A percentile compares a stretch with the other conserved stretches of the same genome.
These are phyloP conservation scores for Myotis davidii DNA, from an alignment of 2,113 vertebrate genomes.

Conservation along the genomic window DNA sequence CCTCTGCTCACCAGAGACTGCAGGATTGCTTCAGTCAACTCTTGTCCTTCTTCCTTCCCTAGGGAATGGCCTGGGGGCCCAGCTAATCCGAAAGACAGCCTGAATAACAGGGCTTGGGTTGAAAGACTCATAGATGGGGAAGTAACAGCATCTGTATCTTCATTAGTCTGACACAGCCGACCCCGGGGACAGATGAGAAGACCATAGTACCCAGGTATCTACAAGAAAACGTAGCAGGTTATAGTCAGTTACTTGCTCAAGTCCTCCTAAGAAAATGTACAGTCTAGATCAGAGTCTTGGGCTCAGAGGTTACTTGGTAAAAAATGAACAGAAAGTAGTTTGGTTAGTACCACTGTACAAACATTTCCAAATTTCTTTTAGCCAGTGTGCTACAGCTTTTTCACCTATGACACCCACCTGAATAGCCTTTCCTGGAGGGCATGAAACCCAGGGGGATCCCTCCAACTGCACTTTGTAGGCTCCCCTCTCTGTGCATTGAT, in stretches of 20 bases:
- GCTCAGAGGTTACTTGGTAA: neutral
- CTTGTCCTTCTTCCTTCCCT: neutral
- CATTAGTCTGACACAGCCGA: conserved; percentile 81
- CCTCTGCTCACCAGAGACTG: conserved; percentile 60
- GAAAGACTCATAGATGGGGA: neutral
- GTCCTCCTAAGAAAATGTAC: neutral
- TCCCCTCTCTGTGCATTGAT: conserved; percentile 85
- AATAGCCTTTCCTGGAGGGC: conserved; percentile 84
- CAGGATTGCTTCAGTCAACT: conserved; percentile 28
- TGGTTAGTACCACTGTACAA: neutral
- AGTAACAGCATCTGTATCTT: neutral
- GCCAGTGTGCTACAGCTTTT: neutral
- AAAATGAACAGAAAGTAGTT: neutral
- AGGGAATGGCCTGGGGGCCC: neutral
- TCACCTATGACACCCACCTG: conserved; percentile 79
- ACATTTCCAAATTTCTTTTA: neutral
- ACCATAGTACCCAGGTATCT: conserved; percentile 87
- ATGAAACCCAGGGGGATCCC: conserved; percentile 87
- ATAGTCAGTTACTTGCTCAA: neutral
- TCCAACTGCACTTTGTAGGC: conserved; percentile 84
- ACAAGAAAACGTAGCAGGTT: neutral
- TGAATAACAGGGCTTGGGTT: conserved; percentile 50
- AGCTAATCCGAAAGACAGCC: conserved; percentile 46
- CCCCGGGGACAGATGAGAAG: conserved; percentile 85
- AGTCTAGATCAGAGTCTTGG: neutral